Conservation (phyloP, 2,113 vertebrate genomes). For the Maylandia zebra region DNA sequence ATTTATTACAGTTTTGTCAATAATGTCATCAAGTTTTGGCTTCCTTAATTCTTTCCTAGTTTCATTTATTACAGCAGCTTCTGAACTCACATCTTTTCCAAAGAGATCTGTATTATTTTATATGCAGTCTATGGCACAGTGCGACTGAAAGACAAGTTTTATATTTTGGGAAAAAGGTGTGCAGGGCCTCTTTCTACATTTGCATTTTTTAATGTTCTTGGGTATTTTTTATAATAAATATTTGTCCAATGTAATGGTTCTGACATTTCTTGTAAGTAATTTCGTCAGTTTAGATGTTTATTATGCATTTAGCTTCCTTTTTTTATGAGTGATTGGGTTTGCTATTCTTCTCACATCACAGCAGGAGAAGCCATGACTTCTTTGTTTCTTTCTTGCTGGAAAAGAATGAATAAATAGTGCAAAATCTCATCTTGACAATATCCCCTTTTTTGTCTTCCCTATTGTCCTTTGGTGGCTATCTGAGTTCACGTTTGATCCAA, state of each 20-base stretch:
- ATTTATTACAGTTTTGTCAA: not conserved
- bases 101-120: not conserved
- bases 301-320: not conserved
- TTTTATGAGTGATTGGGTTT: not conserved
- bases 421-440: not conserved
- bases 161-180: not conserved
- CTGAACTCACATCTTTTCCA: not conserved
- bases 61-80: not conserved
- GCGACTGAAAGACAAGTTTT: not conserved
- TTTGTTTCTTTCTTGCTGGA: not conserved
- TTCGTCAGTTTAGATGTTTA: not conserved
- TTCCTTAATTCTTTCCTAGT: not conserved
- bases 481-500: not conserved
- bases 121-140: not conserved
- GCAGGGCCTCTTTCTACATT: not conserved
- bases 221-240: not conserved
- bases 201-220: not conserved
- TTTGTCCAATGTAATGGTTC: not conserved
- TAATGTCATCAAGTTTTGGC: not conserved
- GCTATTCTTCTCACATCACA: not conserved
- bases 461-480: not conserved
- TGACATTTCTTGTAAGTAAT: not conserved
- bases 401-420: not conserved
- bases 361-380: not conserved
- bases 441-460: not conserved